These are phyloP conservation scores for Acropternis orthonyx DNA, from an alignment of 2,797 vertebrate genomes.

Conservation along the genomic window DNA sequence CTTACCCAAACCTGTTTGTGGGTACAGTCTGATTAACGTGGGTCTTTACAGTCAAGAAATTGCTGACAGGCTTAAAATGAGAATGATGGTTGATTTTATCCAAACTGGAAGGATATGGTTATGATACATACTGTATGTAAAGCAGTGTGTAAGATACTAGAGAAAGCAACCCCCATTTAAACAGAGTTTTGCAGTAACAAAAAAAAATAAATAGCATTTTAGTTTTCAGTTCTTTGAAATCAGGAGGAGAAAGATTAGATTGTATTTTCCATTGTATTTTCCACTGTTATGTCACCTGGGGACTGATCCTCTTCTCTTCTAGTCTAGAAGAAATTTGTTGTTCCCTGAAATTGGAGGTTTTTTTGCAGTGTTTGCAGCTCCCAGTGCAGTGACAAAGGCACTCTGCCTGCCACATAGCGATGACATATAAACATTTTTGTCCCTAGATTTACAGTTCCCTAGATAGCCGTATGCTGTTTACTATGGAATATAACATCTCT, in stretches of 20 bases:
- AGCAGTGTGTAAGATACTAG: neutral
- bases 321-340: neutral
- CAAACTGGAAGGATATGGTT: neutral
- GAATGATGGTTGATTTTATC: neutral
- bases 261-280: neutral
- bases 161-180: neutral
- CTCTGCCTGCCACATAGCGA: neutral
- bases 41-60: constrained; percentile 23
- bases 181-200: neutral
- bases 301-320: neutral
- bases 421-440: neutral
- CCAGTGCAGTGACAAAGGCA: neutral
- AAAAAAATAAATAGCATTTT: accelerated
- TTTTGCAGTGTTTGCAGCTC: neutral
- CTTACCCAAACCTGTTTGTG: constrained; percentile 12
- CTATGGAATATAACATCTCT: neutral
- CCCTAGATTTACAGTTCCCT: neutral
- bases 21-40: constrained; percentile 18
- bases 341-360: neutral
- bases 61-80: neutral
- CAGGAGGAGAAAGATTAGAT: neutral
- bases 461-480: neutral
- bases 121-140: neutral
- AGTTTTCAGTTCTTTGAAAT: neutral
- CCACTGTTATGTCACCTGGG: neutral